Evolutionary conservation across 2,797 vertebrate species (phyloP).

Genomic region (Leptatherina wallacei): DNA sequence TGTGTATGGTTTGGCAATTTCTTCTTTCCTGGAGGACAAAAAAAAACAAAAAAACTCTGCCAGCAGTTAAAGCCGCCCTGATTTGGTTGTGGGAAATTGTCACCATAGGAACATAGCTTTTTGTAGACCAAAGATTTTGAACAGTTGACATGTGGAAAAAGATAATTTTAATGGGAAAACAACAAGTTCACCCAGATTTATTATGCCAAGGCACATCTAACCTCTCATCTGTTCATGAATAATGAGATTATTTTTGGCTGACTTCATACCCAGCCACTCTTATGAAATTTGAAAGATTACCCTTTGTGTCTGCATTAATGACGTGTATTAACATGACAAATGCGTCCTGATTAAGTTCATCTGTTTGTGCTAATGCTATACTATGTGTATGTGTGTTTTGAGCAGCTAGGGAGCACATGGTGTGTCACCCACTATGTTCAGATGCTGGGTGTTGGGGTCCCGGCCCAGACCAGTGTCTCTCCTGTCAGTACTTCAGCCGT

Average conservation of each 20-base stretch:
- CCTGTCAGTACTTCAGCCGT: conserved; percentile 91
- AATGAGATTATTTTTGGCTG: conserved; percentile 30
- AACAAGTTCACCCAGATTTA: conserved; percentile 22
- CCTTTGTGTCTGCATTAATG: conserved; percentile 6
- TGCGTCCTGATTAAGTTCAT: conserved; percentile 1
- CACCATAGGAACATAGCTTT: conserved; percentile 30
- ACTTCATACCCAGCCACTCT: conserved; percentile 29
- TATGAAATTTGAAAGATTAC: conserved; percentile 17
- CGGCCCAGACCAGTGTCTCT: conserved; percentile 93
- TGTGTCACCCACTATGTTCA: conserved; percentile 93
- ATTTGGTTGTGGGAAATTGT: conserved; percentile 18
- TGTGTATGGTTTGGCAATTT: conserved; percentile 23
- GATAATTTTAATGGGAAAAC: conserved; percentile 11
- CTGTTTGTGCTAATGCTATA: background rate
- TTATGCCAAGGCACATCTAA: conserved; percentile 10
- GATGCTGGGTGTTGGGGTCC: conserved; percentile 94
- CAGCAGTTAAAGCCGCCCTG: conserved; percentile 19
- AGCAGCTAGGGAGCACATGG: conserved; percentile 89
- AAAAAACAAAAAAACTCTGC: conserved; percentile 8
- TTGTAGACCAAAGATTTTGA: conserved; percentile 27
- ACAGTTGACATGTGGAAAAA: conserved; percentile 31
- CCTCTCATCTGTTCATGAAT: conserved; percentile 21
- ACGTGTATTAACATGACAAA: conserved; percentile 13
- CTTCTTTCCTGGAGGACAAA: conserved; percentile 15
- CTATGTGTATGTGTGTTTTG: conserved; percentile 47